phyloP scores from a whole-genome alignment of 2,113 vertebrate genomes.

The Elephantulus edwardii region DNA sequence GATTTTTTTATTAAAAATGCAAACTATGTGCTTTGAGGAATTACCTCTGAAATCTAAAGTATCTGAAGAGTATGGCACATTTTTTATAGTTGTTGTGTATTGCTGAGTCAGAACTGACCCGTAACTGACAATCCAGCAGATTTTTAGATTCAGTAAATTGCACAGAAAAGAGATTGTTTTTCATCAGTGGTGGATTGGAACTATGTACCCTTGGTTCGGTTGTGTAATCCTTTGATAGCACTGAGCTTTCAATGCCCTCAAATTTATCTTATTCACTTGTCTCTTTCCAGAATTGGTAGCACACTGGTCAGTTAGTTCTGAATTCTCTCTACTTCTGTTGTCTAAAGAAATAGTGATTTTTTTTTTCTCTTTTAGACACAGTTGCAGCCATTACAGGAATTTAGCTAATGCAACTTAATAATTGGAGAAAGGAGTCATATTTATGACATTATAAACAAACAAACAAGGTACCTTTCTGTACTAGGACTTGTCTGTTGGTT shows the following conservation, averaged over 20 bases:
- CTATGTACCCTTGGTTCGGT: too few relatives aligned
- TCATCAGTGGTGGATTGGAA: too few relatives aligned
- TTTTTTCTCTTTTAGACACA: constrained; percentile 20
- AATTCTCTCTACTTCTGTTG: neutral
- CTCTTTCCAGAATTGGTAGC: neutral
- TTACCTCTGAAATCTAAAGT: neutral
- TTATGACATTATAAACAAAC: neutral
- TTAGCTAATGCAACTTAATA: constrained; percentile 6
- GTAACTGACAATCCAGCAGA: too few relatives aligned
- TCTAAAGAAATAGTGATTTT: neutral
- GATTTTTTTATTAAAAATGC: neutral
- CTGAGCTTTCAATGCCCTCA: too few relatives aligned
- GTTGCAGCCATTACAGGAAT: constrained; percentile 16
- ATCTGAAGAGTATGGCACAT: neutral
- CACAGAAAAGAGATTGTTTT: too few relatives aligned
- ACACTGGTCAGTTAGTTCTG: neutral
- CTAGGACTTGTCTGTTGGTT: neutral
- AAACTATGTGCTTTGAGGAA: neutral
- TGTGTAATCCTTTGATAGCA: too few relatives aligned
- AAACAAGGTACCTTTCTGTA: neutral
- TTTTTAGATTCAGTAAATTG: too few relatives aligned
- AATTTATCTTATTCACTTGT: neutral
- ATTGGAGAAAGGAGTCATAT: neutral
- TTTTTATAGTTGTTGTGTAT: too few relatives aligned
- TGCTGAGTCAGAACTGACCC: too few relatives aligned